A percentile compares a stretch with the other conserved stretches of the same genome.
phyloP scores from a whole-genome alignment of 1,140 invertebrate genomes.

The Drosophila eugracilis region DNA sequence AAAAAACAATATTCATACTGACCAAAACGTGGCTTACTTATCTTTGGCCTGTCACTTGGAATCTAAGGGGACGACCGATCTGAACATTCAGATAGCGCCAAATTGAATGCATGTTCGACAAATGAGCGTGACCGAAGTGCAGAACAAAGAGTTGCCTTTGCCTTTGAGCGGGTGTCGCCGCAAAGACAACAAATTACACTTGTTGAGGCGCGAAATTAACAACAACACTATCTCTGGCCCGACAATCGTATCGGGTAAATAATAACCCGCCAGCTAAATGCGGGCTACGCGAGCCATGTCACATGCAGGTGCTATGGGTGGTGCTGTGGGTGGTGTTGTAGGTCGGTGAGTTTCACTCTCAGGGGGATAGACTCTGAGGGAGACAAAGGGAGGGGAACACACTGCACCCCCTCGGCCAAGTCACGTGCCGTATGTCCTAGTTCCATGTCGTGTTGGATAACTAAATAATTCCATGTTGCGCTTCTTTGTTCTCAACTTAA shows the following conservation, averaged over 20 bases:
- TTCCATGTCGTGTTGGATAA: conserved; percentile 21
- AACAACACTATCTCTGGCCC: conserved; percentile 22
- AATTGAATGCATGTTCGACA: conserved; percentile 58
- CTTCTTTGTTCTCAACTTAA: conserved; percentile 5
- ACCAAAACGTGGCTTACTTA: conserved; percentile 9
- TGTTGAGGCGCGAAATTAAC: conserved; percentile 58
- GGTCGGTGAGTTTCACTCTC: not conserved
- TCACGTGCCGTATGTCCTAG: conserved; percentile 18
- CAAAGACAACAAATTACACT: conserved; percentile 56
- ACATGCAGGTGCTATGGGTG: conserved; percentile 16
- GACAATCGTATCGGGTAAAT: conserved; percentile 42
- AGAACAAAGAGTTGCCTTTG: conserved; percentile 14
- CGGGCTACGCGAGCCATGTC: conserved; percentile 8
- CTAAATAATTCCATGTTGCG: conserved; percentile 27
- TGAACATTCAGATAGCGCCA: conserved; percentile 36
- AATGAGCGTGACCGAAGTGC: conserved; percentile 44
- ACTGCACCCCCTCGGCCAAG: not conserved
- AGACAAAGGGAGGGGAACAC: not conserved
- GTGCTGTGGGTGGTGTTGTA: not conserved
- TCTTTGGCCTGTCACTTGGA: conserved; percentile 24
- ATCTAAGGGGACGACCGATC: conserved; percentile 40
- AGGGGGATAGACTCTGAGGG: not conserved
- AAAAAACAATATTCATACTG: not conserved
- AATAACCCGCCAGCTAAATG: conserved; percentile 34
- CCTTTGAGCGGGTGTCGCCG: conserved; percentile 28